phyloP scores from a whole-genome alignment of 2,113 vertebrate species.

The Potamarius usumacintae region DNA sequence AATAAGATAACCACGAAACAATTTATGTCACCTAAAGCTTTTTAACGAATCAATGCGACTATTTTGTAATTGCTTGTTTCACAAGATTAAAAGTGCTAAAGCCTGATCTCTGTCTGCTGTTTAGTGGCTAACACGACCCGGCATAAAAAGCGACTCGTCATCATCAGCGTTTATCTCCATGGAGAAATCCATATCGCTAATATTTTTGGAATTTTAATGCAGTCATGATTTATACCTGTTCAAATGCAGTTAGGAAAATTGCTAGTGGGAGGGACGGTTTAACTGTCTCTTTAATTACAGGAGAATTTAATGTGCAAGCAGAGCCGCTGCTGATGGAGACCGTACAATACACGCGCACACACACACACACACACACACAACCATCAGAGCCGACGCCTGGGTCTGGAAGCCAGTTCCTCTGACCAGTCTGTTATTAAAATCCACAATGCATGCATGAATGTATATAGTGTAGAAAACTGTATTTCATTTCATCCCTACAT shows the following conservation, averaged over 20 bases:
- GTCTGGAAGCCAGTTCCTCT: neutral
- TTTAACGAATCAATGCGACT: slow-evolving; percentile 99
- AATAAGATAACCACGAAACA: slow-evolving; percentile 95
- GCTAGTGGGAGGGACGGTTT: slow-evolving; percentile 97
- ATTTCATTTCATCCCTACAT: neutral
- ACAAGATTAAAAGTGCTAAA: slow-evolving; percentile 99
- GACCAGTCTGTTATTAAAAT: neutral
- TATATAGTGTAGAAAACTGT: neutral
- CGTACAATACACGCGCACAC: slow-evolving; percentile 73
- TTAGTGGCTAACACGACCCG: slow-evolving; percentile 91
- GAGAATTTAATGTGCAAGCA: slow-evolving; percentile 92
- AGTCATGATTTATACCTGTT: slow-evolving; percentile 95
- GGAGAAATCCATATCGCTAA: slow-evolving; percentile 94
- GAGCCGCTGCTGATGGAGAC: slow-evolving; percentile 78
- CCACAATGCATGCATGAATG: neutral
- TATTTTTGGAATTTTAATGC: slow-evolving; percentile 98
- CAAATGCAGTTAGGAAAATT: slow-evolving; percentile 99
- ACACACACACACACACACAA: slow-evolving; percentile 60
- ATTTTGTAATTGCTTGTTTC: slow-evolving; percentile 99
- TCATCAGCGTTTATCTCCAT: slow-evolving; percentile 89
- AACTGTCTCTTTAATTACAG: slow-evolving; percentile 97
- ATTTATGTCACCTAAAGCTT: slow-evolving; percentile 99
- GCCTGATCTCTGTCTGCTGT: slow-evolving; percentile 89
- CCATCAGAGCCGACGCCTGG: neutral
- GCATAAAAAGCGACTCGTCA: slow-evolving; percentile 74